Evolutionary conservation across 2,888 invertebrate genomes (phyloP), one percentile per base, ranked within the genome.

Genomic region (Stenchaetothrips biformis): DNA sequence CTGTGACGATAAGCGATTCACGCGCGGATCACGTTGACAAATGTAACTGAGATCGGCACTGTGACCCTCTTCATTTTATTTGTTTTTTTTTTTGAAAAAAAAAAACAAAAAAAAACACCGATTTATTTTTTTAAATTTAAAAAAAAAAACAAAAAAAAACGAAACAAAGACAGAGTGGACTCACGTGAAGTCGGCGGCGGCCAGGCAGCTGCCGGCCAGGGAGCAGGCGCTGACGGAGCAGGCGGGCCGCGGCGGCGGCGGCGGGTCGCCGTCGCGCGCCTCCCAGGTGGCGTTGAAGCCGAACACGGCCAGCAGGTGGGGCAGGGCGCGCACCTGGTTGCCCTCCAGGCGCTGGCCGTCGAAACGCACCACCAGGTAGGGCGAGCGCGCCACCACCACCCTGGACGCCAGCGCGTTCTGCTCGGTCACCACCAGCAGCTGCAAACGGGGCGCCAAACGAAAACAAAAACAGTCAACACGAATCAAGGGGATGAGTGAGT

Each of bases 241-340:
- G 25, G 81, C 81, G 67, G 21, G 67, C 79, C 84, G 82, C 8
- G 83, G 82, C 27, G 82, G 82, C 7, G 81, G 80, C 21, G 79
- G n/a, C 8, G 78, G 25, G 25, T 59, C 49, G 18, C 79, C 80
- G 11, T 80, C 74, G 18, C 80, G 79, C 37, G 86, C 88, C 85
- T 96, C 95, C 86, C 96, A 97, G 48, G 96, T 97, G 84, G 96
- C 92, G 88, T 97, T 97, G 88, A 97, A 96, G 18, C 97, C 97
- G 85, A 93, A 96, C 67, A 96, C 95, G 82, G 95, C 93, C 82
- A 96, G 89, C 49, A 96, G 89, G 80, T 93, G 92, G 85, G 94
- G 91, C 82, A 95, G 88, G 0, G 95, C 95, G 7, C 97, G 89
- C 81, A 96, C 88, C 87, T 97, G 95, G 49, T 94, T 93, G 11